Evolutionary conservation across 2,113 vertebrate species (phyloP), one percentile per base, ranked within the genome.

Genomic region (Daphoenositta chrysoptera): DNA sequence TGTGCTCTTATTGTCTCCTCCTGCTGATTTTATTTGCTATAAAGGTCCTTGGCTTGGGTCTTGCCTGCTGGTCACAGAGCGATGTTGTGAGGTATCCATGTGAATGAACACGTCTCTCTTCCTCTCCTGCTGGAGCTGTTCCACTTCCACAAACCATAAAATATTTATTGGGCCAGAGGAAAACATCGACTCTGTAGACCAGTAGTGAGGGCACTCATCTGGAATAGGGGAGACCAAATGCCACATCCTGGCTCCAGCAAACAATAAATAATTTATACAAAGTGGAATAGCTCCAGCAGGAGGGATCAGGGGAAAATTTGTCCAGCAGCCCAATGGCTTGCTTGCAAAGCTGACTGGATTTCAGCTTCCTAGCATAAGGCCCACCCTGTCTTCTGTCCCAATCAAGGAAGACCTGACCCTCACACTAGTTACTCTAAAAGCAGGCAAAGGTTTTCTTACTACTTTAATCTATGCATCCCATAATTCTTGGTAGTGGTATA

Each of bases 81-180:
- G 0, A 75, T 68, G n/a, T 48, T 39, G 13, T 60, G 48, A 80
- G 65, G 72, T 82, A 93, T 93, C 65, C 88, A 92, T 12, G 0
- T 89, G 96, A 89, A 90, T 95, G 94, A 94, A 93, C 93, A 90
- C 0, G 4, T 91, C 81, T 92, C 15, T 81, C 64, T 95, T 87
- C 61, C 51, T 95, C 87, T 94, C 71, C 87, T 96, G 48, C 57
- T 89, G 89, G 73, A 96, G 77, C 81, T 94, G 95, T 87, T 96
- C 94, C 87, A 93, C 56, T 96, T 96, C 83, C 80, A 94, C 44
- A 89, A 94, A 89, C 80, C 48, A 91, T 96, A 72, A 95, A 96
- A 95, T 82, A 96, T 96, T 92, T 61, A 97, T 85, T 72, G 65
- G 28, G 65, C 40, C 65, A 89, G 87, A 96, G 91, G 53, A 97